Percentiles rank a stretch among this genome's conserved stretches.
Conservation (phyloP, 2,888 invertebrate species). For the Nezara viridula region DNA sequence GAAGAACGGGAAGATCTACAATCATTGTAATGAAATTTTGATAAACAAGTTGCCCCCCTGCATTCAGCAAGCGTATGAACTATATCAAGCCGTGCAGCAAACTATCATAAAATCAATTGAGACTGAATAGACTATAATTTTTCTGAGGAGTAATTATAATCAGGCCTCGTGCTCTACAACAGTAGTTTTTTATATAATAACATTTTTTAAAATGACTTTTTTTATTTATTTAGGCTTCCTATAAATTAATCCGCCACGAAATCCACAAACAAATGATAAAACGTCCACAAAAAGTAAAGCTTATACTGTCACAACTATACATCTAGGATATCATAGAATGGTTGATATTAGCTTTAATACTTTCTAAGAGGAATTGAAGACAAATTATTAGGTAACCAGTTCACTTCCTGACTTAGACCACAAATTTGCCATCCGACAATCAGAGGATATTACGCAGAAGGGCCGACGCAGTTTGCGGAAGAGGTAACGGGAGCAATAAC, state of each 20-base stretch:
- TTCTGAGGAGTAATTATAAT: too few species aligned
- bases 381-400: conserved; percentile 8
- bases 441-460: background rate
- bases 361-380: background rate
- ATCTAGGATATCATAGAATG: background rate
- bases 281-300: too few species aligned
- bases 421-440: conserved; percentile 14
- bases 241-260: too few species aligned
- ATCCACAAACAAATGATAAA: background rate
- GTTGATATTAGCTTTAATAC: background rate
- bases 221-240: too few species aligned
- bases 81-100: too few species aligned
- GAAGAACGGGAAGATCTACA: background rate
- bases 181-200: too few species aligned
- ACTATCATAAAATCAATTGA: background rate
- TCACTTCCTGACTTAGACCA: conserved; percentile 7
- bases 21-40: background rate
- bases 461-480: conserved; percentile 24
- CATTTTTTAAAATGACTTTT: too few species aligned
- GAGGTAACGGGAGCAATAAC: background rate
- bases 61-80: background rate
- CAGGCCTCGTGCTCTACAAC: too few species aligned
- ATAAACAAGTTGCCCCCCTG: background rate
- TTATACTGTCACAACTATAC: background rate
- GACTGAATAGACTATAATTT: background rate